Conservation (phyloP, 2,888 invertebrate genomes). For the Drosophila subquinaria region DNA sequence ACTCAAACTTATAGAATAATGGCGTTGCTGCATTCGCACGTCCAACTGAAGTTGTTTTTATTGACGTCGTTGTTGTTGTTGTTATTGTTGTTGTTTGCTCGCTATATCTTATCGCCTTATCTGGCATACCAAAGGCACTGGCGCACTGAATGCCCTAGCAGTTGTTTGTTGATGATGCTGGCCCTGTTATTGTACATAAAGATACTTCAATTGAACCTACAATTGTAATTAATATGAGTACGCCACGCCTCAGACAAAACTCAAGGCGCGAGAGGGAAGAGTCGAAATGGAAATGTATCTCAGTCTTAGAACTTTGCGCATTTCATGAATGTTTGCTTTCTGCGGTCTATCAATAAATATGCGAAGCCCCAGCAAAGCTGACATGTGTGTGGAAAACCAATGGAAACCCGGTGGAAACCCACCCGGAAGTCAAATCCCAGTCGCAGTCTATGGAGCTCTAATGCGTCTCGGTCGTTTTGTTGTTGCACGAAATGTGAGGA, state of each 20-base stretch:
- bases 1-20: conserved; percentile 18
- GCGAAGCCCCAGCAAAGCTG: conserved; percentile 68
- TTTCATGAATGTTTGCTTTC: conserved; percentile 46
- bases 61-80: conserved; percentile 19
- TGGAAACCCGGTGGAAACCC: conserved; percentile 53
- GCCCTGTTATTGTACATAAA: conserved; percentile 25
- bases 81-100: conserved; percentile 23
- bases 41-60: conserved; percentile 30
- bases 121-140: conserved; percentile 61
- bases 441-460: conserved; percentile 33
- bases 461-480: conserved; percentile 45
- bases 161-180: conserved; percentile 39
- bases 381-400: conserved; percentile 52
- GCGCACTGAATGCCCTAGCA: conserved; percentile 43
- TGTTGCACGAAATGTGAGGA: conserved; percentile 31
- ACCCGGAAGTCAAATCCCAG: conserved; percentile 67
- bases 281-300: conserved; percentile 46
- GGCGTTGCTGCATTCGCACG: conserved; percentile 46
- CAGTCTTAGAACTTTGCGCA: conserved; percentile 43
- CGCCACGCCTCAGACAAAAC: conserved; percentile 20
- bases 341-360: conserved; percentile 67
- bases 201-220: conserved; percentile 68
- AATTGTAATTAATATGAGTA: conserved; percentile 73
- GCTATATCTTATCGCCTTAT: conserved; percentile 63
- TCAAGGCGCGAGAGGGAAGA: background rate